These are phyloP conservation scores for Scaptomyza flava DNA, from an alignment of 2,888 invertebrate species.

Conservation along the genomic window DNA sequence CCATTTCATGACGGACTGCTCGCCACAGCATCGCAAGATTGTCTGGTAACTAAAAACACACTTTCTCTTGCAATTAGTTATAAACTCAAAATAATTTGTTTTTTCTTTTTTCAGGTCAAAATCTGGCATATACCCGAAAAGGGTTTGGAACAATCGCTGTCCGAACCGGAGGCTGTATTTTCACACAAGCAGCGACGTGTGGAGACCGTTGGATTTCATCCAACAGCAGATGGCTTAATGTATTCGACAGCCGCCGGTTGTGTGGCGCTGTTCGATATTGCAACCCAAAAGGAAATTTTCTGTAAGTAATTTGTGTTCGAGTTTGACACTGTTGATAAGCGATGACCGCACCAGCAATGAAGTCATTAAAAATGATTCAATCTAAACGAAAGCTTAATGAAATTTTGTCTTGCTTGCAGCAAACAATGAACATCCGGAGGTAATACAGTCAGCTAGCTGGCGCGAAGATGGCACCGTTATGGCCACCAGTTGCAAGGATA, in stretches of 20 bases:
- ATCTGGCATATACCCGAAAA: slow-evolving; percentile 95
- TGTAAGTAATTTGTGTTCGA: slow-evolving; percentile 85
- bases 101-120: slow-evolving; percentile 88
- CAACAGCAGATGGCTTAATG: slow-evolving; percentile 94
- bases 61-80: neutral
- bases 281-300: slow-evolving; percentile 92
- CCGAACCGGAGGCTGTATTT: slow-evolving; percentile 91
- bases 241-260: slow-evolving; percentile 93
- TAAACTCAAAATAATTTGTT: neutral
- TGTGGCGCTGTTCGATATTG: slow-evolving; percentile 94
- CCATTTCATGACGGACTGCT: slow-evolving; percentile 97
- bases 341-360: too few species aligned
- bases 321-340: too few species aligned
- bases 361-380: too few species aligned
- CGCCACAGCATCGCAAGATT: slow-evolving; percentile 95
- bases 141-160: slow-evolving; percentile 90
- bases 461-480: slow-evolving; percentile 91
- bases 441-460: slow-evolving; percentile 96
- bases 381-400: too few species aligned
- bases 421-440: slow-evolving; percentile 92
- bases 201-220: slow-evolving; percentile 96
- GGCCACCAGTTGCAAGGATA: slow-evolving; percentile 96
- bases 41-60: slow-evolving; percentile 86
- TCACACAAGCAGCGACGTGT: slow-evolving; percentile 93
- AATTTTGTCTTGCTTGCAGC: slow-evolving; percentile 82